These are phyloP conservation scores for Brachystomella parvula DNA, from an alignment of 1,140 invertebrate genomes.

Conservation along the genomic window DNA sequence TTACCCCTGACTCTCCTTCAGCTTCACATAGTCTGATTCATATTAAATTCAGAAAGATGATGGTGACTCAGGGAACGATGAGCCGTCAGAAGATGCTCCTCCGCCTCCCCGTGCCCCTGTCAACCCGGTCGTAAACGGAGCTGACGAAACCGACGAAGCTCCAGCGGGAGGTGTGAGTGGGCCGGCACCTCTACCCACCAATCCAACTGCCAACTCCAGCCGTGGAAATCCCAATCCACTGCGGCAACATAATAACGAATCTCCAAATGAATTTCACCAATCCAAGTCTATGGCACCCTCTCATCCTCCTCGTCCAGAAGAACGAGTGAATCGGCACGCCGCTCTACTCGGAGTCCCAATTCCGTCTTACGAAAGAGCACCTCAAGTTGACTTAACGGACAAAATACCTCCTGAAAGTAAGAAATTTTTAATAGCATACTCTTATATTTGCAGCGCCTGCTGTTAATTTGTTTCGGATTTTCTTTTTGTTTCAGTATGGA, in stretches of 20 bases:
- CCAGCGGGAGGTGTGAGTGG: no score
- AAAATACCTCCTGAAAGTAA: slow-evolving; percentile 55
- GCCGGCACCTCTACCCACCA: no score
- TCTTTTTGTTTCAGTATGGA: slow-evolving; percentile 57
- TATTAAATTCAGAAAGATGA: slow-evolving; percentile 63
- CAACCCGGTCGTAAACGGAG: background rate
- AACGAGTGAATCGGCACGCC: slow-evolving; percentile 45
- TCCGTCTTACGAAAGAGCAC: slow-evolving; percentile 43
- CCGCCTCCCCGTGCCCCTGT: slow-evolving; percentile 36
- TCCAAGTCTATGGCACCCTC: no score
- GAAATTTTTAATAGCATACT: background rate
- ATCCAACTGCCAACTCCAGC: no score
- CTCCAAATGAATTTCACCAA: no score
- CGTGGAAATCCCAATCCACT: no score
- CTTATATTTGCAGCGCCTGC: background rate
- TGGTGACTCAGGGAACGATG: slow-evolving; percentile 87
- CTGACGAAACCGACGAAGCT: background rate
- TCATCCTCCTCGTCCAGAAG: background rate
- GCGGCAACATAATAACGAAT: no score
- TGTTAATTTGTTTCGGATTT: background rate
- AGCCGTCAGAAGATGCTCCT: slow-evolving; percentile 61
- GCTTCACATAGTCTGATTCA: background rate
- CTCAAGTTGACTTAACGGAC: slow-evolving; percentile 45
- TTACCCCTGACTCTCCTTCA: background rate
- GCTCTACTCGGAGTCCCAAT: slow-evolving; percentile 46